phyloP scores from a whole-genome alignment of 2,113 vertebrate genomes.

The Centropristis striata region DNA sequence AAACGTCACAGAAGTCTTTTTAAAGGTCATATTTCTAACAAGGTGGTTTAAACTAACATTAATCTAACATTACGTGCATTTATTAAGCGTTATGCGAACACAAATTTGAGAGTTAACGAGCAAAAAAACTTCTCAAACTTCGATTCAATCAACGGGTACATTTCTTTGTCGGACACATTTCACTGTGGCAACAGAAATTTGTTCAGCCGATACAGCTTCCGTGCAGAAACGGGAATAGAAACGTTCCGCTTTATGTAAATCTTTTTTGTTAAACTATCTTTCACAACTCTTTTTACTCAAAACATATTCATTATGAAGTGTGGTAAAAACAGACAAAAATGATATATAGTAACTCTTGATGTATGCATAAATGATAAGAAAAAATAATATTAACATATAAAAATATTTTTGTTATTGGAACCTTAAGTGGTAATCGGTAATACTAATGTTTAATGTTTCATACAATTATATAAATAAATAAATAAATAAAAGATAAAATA shows the following conservation, averaged over 20 bases:
- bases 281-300: too few relatives aligned
- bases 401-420: too few relatives aligned
- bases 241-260: conserved; percentile 35
- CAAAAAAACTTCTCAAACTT: not conserved
- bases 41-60: not conserved
- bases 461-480: too few relatives aligned
- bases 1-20: not conserved
- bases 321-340: too few relatives aligned
- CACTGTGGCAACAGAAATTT: not conserved
- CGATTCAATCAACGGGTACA: not conserved
- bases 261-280: too few relatives aligned
- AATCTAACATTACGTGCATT: not conserved
- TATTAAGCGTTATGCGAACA: not conserved
- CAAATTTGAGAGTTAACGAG: not conserved
- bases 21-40: conserved; percentile 19
- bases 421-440: too few relatives aligned
- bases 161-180: conserved; percentile 37
- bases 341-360: too few relatives aligned
- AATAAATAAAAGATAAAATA: too few relatives aligned
- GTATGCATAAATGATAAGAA: too few relatives aligned
- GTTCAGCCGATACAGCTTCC: conserved; percentile 38
- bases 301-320: too few relatives aligned
- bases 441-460: too few relatives aligned
- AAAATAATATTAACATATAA: too few relatives aligned
- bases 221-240: not conserved